phyloP scores from a whole-genome alignment of 2,797 vertebrate genomes.

The Nasua narica region DNA sequence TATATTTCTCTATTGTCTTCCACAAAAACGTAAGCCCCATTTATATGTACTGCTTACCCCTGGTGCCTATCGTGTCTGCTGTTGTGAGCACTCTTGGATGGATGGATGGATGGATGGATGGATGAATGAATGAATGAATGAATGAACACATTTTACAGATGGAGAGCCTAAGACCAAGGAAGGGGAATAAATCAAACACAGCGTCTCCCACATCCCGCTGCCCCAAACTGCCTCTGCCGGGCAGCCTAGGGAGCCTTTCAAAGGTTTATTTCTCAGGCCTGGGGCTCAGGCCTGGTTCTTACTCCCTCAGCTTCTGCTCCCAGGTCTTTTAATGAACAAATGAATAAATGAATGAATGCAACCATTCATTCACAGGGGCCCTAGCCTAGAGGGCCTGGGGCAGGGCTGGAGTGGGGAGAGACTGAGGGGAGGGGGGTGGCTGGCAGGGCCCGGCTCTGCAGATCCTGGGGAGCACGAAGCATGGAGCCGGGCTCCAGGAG shows the following conservation, averaged over 20 bases:
- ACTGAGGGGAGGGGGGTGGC: not conserved
- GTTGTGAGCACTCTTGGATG: not conserved
- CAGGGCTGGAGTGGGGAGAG: not conserved
- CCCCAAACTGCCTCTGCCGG: not conserved
- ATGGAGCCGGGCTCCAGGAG: not conserved
- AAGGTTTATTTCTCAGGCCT: not conserved
- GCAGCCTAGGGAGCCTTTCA: not conserved
- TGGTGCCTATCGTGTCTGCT: not conserved
- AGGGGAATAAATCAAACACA: not conserved
- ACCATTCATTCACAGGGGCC: not conserved
- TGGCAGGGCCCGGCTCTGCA: not conserved
- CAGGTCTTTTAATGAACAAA: not conserved
- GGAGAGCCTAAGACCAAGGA: not conserved
- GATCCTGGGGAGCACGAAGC: not conserved
- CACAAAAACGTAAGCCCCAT: not conserved
- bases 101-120: not conserved
- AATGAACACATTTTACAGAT: not conserved
- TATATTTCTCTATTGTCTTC: not conserved
- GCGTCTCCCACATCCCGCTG: not conserved
- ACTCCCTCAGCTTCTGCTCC: not conserved
- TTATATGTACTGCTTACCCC: not conserved
- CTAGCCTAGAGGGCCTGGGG: not conserved
- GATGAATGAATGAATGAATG: not conserved
- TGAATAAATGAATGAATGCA: not conserved
- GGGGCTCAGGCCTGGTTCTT: not conserved